Percentiles rank a stretch among this genome's conserved stretches.
Evolutionary conservation across 2,113 vertebrate genomes (phyloP).

Genomic region (Panthera leo): DNA sequence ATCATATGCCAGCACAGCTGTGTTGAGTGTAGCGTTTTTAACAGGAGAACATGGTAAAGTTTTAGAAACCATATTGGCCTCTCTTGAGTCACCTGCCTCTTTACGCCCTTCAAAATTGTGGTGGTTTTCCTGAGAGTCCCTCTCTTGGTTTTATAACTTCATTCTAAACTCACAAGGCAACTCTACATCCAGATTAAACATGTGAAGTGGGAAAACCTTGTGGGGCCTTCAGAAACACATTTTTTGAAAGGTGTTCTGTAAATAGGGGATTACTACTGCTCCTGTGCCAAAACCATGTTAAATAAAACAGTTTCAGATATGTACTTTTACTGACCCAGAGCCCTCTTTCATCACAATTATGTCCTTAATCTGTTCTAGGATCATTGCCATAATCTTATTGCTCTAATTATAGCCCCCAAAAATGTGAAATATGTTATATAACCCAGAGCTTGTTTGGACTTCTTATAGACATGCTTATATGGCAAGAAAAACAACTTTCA

Average conservation of each 20-base stretch:
- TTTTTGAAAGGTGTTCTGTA: slow-evolving; percentile 59
- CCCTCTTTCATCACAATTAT: slow-evolving; percentile 84
- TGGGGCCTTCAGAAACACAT: background rate
- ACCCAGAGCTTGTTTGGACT: slow-evolving; percentile 88
- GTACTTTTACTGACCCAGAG: slow-evolving; percentile 84
- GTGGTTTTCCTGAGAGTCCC: background rate
- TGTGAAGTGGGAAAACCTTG: background rate
- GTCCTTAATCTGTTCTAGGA: slow-evolving; percentile 90
- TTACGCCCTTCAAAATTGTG: background rate
- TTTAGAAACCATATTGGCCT: background rate
- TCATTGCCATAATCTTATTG: slow-evolving; percentile 90
- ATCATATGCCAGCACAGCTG: background rate
- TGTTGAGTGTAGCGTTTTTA: background rate
- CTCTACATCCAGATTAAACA: slow-evolving; percentile 9
- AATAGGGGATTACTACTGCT: slow-evolving; percentile 34
- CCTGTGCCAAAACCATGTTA: slow-evolving; percentile 69
- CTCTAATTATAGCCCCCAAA: slow-evolving; percentile 90
- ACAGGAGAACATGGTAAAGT: background rate
- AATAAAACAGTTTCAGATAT: slow-evolving; percentile 71
- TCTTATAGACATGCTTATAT: slow-evolving; percentile 84
- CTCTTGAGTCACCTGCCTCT: background rate
- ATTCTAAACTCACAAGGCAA: slow-evolving; percentile 25
- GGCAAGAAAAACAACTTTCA: slow-evolving; percentile 77
- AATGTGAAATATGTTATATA: slow-evolving; percentile 93
- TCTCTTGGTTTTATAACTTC: background rate